A percentile compares a stretch with the other conserved stretches of the same genome.
Conservation (phyloP, 2,888 invertebrate species). For the Gymnocheta viridis region DNA sequence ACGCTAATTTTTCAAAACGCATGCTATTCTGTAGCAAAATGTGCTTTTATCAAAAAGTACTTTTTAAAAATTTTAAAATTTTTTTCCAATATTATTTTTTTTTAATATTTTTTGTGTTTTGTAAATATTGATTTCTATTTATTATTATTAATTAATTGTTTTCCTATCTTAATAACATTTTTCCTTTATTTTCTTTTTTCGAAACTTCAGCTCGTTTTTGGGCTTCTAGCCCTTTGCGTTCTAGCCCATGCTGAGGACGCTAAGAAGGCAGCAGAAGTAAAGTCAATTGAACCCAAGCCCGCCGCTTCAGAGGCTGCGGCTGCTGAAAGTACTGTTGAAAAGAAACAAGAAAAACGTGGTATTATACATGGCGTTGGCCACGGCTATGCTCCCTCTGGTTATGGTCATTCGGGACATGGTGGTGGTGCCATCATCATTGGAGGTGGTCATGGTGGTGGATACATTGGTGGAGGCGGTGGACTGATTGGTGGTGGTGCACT, state of each 20-base stretch:
- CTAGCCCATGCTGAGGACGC: conserved; percentile 85
- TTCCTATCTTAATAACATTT: neutral
- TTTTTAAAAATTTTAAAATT: no score
- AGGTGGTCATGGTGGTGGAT: conserved; percentile 78
- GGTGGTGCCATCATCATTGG: conserved; percentile 73
- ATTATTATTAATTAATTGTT: neutral
- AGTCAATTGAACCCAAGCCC: conserved; percentile 79
- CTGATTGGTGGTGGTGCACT: conserved; percentile 76
- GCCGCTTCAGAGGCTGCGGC: conserved; percentile 84
- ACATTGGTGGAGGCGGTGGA: conserved; percentile 74
- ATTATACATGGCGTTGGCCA: conserved; percentile 84
- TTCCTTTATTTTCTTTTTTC: conserved; percentile 47
- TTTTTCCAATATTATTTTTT: neutral
- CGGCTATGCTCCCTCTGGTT: conserved; percentile 81
- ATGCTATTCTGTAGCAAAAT: no score
- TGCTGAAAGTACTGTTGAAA: conserved; percentile 83
- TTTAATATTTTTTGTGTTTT: neutral
- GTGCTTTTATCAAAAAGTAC: no score
- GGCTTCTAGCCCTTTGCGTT: conserved; percentile 85
- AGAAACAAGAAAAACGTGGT: conserved; percentile 91
- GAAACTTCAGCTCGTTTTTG: conserved; percentile 79
- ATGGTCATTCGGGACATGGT: conserved; percentile 64
- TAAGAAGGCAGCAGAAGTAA: conserved; percentile 82
- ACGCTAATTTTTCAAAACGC: no score
- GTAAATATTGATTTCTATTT: neutral